These are phyloP conservation scores for Agrypnus murinus DNA, from an alignment of 2,888 invertebrate species.

Conservation along the genomic window DNA sequence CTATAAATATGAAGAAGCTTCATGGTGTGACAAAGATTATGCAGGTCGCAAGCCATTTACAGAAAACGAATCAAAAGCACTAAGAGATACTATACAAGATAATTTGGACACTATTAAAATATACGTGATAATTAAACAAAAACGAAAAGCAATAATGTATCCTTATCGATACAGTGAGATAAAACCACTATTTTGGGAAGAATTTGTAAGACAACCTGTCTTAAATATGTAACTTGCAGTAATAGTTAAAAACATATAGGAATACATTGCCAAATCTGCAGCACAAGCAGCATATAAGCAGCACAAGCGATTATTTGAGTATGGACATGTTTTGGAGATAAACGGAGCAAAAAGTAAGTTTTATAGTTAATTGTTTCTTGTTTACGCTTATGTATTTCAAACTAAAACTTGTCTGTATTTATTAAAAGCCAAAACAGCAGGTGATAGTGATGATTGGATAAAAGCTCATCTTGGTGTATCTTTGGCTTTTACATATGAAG, in stretches of 20 bases:
- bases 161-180: not conserved
- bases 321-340: slow-evolving; percentile 19
- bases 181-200: not conserved
- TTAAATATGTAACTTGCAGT: too few relatives aligned
- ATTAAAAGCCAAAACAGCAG: slow-evolving; percentile 10
- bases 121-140: slow-evolving; percentile 9
- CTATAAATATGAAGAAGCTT: not conserved
- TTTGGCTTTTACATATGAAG: slow-evolving; percentile 12
- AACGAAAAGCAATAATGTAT: not conserved
- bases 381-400: too few relatives aligned
- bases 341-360: too few relatives aligned
- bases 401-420: too few relatives aligned
- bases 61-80: slow-evolving; percentile 1
- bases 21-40: slow-evolving; percentile 2
- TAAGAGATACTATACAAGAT: slow-evolving; percentile 13
- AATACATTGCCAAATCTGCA: not conserved
- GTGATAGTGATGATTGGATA: slow-evolving; percentile 18
- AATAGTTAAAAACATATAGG: too few relatives aligned
- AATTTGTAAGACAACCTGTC: slow-evolving; percentile 16
- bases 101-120: slow-evolving; percentile 9
- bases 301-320: not conserved
- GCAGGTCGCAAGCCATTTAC: slow-evolving; percentile 17
- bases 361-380: too few relatives aligned
- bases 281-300: not conserved
- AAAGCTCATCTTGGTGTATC: slow-evolving; percentile 20